Evolutionary conservation across 2,113 vertebrate genomes (phyloP).

Genomic region (Hepsetus odoe): DNA sequence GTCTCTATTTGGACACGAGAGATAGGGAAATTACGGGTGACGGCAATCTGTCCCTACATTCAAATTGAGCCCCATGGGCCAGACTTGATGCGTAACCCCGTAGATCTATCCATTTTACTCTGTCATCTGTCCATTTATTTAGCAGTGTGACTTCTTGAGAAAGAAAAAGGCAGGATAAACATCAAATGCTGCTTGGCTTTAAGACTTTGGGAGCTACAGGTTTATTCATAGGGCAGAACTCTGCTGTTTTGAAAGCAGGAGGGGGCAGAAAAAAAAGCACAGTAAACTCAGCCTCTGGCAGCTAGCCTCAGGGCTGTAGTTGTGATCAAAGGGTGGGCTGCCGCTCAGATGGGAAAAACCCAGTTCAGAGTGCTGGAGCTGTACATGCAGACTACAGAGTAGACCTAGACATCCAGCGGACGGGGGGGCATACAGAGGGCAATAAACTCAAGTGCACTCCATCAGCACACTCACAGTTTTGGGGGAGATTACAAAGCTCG

Average conservation of each 20-base stretch:
- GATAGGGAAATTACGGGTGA: slow-evolving; percentile 24
- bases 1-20: slow-evolving; percentile 43
- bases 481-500: not conserved
- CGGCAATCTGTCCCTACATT: not conserved
- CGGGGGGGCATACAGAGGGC: slow-evolving; percentile 23
- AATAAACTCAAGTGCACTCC: slow-evolving; percentile 13
- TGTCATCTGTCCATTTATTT: not conserved
- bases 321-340: slow-evolving; percentile 46
- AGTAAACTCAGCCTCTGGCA: slow-evolving; percentile 33
- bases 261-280: not conserved
- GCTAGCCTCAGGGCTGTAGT: slow-evolving; percentile 29
- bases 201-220: not conserved
- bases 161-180: not conserved
- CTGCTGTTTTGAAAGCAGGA: not conserved
- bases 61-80: not conserved
- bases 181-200: not conserved
- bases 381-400: slow-evolving; percentile 8
- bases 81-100: not conserved
- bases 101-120: no score
- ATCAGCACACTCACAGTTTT: slow-evolving; percentile 6
- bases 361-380: slow-evolving; percentile 11
- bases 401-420: slow-evolving; percentile 21
- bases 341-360: slow-evolving; percentile 21
- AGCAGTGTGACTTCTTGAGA: not conserved
- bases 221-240: slow-evolving; percentile 21